Conservation (phyloP, 2,113 vertebrate species). For the Chloropsis cyanopogon region DNA sequence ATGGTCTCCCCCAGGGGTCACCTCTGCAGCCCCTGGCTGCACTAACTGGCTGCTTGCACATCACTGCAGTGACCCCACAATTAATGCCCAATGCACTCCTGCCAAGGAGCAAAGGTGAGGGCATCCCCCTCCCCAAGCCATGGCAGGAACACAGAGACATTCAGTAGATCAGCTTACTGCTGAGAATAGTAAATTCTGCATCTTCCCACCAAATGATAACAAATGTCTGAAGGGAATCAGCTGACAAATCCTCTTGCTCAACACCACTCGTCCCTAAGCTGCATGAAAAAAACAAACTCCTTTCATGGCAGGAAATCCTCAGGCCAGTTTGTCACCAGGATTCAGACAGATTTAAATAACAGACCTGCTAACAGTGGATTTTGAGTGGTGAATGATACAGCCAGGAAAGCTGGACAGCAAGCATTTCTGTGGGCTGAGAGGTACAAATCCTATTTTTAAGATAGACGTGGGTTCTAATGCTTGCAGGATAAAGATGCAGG, state of each 20-base stretch:
- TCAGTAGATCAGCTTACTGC: not conserved
- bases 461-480: not conserved
- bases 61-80: not conserved
- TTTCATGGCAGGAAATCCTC: slow-evolving; percentile 57
- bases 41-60: not conserved
- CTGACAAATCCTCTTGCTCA: slow-evolving; percentile 53
- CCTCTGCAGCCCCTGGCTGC: not conserved
- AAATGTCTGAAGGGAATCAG: slow-evolving; percentile 27
- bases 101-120: not conserved
- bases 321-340: slow-evolving; percentile 35
- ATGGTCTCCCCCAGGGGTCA: not conserved
- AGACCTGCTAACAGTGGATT: not conserved
- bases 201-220: slow-evolving; percentile 49
- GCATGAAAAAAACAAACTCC: slow-evolving; percentile 25
- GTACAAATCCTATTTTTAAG: not conserved
- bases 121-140: not conserved
- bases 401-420: not conserved
- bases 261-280: not conserved
- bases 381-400: not conserved
- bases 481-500: not conserved
- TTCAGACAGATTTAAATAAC: not conserved
- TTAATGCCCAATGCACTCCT: not conserved
- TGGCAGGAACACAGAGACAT: not conserved
- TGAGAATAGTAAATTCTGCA: slow-evolving; percentile 33
- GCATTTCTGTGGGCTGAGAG: not conserved